A percentile compares a stretch with the other conserved stretches of the same genome.
Conservation (phyloP, 2,113 vertebrate genomes). For the Trematocara unimaculatum region DNA sequence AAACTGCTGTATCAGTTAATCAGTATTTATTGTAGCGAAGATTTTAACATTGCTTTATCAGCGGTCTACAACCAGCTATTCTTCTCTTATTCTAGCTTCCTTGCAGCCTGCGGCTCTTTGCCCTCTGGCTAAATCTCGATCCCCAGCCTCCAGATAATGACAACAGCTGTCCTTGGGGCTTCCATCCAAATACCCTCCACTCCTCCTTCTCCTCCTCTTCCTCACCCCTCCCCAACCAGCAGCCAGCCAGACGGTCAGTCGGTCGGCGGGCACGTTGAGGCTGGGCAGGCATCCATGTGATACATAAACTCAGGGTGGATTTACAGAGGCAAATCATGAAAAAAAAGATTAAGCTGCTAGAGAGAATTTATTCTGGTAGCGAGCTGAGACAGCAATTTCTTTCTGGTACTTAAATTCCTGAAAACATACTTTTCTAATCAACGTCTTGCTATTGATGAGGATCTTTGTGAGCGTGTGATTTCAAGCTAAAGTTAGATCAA, state of each 20-base stretch:
- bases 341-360: background rate
- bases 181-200: background rate
- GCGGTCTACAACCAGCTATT: background rate
- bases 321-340: background rate
- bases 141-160: constrained; percentile 35
- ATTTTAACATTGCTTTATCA: background rate
- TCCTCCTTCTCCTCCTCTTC: background rate
- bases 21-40: background rate
- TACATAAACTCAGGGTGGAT: constrained; percentile 5
- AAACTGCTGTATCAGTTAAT: background rate
- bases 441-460: background rate
- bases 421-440: background rate
- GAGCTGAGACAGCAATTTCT: background rate
- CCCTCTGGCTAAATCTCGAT: constrained; percentile 23
- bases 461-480: background rate
- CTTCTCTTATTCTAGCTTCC: background rate
- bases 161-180: constrained; percentile 56
- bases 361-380: background rate
- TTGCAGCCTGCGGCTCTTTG: constrained; percentile 1
- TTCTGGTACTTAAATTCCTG: background rate
- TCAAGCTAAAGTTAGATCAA: background rate
- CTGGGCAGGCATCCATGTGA: constrained; percentile 50
- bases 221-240: background rate
- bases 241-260: constrained; percentile 52
- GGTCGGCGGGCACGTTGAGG: constrained; percentile 35